These are phyloP conservation scores for Hypsopygia costalis DNA, from an alignment of 2,888 invertebrate genomes.

Conservation along the genomic window DNA sequence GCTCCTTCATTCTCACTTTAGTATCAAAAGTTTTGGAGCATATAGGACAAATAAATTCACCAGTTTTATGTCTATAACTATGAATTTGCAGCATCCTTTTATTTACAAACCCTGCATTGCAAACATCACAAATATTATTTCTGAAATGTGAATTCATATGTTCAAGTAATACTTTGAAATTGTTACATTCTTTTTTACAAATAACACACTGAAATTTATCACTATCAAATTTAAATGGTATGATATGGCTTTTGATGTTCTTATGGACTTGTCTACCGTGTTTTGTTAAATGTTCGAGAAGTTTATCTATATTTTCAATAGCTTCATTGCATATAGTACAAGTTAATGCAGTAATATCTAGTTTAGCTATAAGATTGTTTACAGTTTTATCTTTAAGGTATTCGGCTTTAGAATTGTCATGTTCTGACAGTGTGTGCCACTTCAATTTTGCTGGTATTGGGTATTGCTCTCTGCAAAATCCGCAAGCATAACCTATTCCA, in stretches of 20 bases:
- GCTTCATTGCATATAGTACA: slow-evolving; percentile 35
- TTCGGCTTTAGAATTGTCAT: slow-evolving; percentile 33
- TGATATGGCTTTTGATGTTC: slow-evolving; percentile 35
- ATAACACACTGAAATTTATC: slow-evolving; percentile 27
- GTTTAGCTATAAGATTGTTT: slow-evolving; percentile 35
- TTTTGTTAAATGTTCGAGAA: slow-evolving; percentile 32
- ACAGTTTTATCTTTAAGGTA: slow-evolving; percentile 39
- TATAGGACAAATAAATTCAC: slow-evolving; percentile 34
- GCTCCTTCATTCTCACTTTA: slow-evolving; percentile 36
- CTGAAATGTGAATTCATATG: slow-evolving; percentile 56
- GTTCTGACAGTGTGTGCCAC: slow-evolving; percentile 37
- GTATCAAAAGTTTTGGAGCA: slow-evolving; percentile 44
- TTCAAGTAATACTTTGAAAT: slow-evolving; percentile 43
- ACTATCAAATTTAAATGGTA: slow-evolving; percentile 42
- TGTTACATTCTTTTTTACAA: slow-evolving; percentile 32
- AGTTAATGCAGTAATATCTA: slow-evolving; percentile 42
- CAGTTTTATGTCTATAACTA: slow-evolving; percentile 49
- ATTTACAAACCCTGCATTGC: slow-evolving; percentile 64
- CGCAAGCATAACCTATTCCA: slow-evolving; percentile 48
- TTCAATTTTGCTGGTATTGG: slow-evolving; percentile 44
- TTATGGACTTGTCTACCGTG: slow-evolving; percentile 32
- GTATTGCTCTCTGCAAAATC: slow-evolving; percentile 47
- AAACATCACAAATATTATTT: slow-evolving; percentile 72
- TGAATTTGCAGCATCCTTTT: slow-evolving; percentile 39
- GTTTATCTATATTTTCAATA: slow-evolving; percentile 24